Evolutionary conservation across 2,797 vertebrate species (phyloP).

Genomic region (Phrynocephalus forsythii): DNA sequence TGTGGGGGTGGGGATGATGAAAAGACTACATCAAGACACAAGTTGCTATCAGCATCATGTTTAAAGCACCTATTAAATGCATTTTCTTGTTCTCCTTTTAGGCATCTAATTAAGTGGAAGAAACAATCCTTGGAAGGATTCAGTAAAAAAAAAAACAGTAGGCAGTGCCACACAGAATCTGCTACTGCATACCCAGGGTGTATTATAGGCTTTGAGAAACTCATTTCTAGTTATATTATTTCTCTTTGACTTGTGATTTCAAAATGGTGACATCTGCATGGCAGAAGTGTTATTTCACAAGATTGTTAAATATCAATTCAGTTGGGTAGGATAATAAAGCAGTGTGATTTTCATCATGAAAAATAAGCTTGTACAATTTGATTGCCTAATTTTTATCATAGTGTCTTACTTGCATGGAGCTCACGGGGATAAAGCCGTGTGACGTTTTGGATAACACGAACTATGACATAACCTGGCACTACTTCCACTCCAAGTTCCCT

Average conservation of each 20-base stretch:
- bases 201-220: constrained; percentile 22
- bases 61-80: background rate
- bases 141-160: background rate
- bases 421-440: too few species aligned
- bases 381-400: constrained; percentile 16
- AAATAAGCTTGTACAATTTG: constrained; percentile 32
- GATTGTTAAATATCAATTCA: accelerated
- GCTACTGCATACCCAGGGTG: background rate
- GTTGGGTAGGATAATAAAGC: constrained; percentile 14
- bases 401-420: background rate
- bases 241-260: constrained; percentile 3
- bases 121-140: background rate
- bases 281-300: constrained; percentile 37
- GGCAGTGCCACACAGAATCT: constrained; percentile 14
- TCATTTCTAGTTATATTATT: background rate
- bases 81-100: constrained; percentile 7
- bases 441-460: too few species aligned
- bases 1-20: background rate
- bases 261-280: background rate
- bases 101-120: background rate
- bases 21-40: background rate
- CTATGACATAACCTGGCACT: too few species aligned
- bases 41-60: background rate
- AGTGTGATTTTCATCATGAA: constrained; percentile 15
- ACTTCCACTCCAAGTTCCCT: too few species aligned